Conservation (phyloP, 2,888 invertebrate species). For the Hirtodrosophila trivittata region DNA sequence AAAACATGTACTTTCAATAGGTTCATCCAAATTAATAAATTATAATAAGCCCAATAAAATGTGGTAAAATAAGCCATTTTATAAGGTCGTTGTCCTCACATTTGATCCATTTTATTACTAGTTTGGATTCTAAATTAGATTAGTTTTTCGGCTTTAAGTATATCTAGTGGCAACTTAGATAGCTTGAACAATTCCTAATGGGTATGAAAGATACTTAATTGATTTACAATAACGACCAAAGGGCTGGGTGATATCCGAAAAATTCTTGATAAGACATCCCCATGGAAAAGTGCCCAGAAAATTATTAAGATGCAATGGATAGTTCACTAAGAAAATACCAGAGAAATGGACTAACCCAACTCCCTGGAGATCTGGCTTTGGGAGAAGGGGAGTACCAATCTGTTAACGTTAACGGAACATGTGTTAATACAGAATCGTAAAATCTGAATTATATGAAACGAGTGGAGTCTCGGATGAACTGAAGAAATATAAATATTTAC, state of each 20-base stretch:
- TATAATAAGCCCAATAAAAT: too few relatives aligned
- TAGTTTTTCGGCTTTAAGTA: background rate
- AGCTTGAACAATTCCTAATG: constrained; percentile 10
- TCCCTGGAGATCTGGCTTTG: constrained; percentile 22
- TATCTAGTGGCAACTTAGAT: background rate
- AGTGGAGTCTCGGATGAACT: constrained; percentile 25
- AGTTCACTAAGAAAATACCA: constrained; percentile 7
- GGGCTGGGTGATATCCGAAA: constrained; percentile 43
- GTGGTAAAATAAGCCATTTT: too few relatives aligned
- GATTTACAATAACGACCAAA: constrained; percentile 50
- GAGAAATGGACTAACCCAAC: constrained; percentile 16
- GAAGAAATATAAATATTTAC: constrained; percentile 64
- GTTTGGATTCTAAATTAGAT: too few relatives aligned
- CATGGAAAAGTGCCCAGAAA: constrained; percentile 38
- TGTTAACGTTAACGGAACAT: constrained; percentile 69
- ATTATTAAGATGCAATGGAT: constrained; percentile 42
- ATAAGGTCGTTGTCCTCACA: too few relatives aligned
- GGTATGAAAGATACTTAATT: constrained; percentile 33
- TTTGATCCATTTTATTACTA: too few relatives aligned
- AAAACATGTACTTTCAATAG: too few relatives aligned
- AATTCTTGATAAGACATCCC: constrained; percentile 27
- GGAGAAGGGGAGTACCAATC: constrained; percentile 33
- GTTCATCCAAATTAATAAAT: too few relatives aligned
- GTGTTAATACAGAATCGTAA: constrained; percentile 71
- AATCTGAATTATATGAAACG: constrained; percentile 43